Conservation (phyloP, 30 jellyfish, hydroid and myxozoan genomes). For the Aurelia aurita complex sp. Pacific region DNA sequence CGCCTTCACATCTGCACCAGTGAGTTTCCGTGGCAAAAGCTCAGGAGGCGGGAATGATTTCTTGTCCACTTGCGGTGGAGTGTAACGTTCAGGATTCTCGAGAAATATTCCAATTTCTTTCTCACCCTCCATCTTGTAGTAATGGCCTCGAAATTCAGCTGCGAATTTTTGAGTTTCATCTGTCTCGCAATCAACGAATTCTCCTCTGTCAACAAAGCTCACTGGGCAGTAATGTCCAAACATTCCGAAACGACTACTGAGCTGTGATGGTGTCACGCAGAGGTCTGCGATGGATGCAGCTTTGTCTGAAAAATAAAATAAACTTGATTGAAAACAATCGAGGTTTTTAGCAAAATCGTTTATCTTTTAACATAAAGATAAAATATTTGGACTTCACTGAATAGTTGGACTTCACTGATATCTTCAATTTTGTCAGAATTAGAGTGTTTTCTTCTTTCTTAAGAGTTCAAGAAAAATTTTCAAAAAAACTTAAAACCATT, state of each 20-base stretch:
- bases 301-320: slow-evolving; percentile 40
- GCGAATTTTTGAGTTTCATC: slow-evolving; percentile 58
- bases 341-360: no score
- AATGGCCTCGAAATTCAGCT: slow-evolving; percentile 94
- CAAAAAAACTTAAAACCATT: no score
- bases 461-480: no score
- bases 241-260: slow-evolving; percentile 77
- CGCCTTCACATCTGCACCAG: slow-evolving; percentile 67
- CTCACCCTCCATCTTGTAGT: slow-evolving; percentile 77
- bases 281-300: slow-evolving; percentile 83
- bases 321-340: no score
- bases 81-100: slow-evolving; percentile 77
- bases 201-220: slow-evolving; percentile 72
- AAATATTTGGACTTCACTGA: no score
- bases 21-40: slow-evolving; percentile 70
- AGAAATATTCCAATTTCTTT: slow-evolving; percentile 68
- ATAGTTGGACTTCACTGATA: no score
- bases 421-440: no score
- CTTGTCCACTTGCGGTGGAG: slow-evolving; percentile 83
- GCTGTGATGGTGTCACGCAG: slow-evolving; percentile 87
- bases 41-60: slow-evolving; percentile 62
- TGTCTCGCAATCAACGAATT: slow-evolving; percentile 81
- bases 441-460: no score
- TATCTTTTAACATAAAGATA: no score
- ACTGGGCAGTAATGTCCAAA: slow-evolving; percentile 96